Base-by-base conservation (phyloP, 2,888 invertebrate species). In the Coenonympha glycerion region DNA sequence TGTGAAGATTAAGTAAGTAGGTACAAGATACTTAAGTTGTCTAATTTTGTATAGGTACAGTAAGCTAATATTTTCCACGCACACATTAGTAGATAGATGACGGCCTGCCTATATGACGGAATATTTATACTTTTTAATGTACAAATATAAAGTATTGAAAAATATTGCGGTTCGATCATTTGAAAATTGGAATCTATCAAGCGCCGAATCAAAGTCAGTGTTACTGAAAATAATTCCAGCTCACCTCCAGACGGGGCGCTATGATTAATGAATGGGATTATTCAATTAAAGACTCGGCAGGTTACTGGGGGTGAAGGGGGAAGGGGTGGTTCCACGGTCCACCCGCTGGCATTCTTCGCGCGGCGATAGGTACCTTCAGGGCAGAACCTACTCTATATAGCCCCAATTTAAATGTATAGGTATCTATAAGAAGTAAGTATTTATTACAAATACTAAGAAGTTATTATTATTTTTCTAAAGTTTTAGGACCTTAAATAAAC, bases 231-330 rank as follows among this genome's bases (percentile, higher is more conserved):
- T 82, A 79, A 84, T 81, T 78, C 73, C 70, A 78, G 77, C 78
- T 85, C 82, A 79, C 73, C 73, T 79, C 73, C 82, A 85, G 85
- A 78, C 78, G 72, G 72, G 70, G 67, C 64, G 66, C 68, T 74
- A 83, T 87, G 87, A 88, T 88, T 87, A 87, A 88, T 87, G 87
- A 83, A 76, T 68, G 70, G 76, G 84, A 87, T 87, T 87, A 87
- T 87, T 87, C 84, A 88, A 88, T 87, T 87, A 87, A 86, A 80
- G 80, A 79, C 79, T 74, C 72, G 70, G 73, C 80, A 83, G 84
- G 84, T 82, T 76, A 73, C 73, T 68, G 68, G 66, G 65, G 73
- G 59, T 18, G 46, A 51, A 52, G 36, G 22, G 41, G 44, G 42
- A 13, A 13, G 47, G 41, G 47, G 46, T 52, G n/a, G n/a, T n/a